Evolutionary conservation across 2,797 vertebrate genomes (phyloP).

Genomic region (Picus viridis): DNA sequence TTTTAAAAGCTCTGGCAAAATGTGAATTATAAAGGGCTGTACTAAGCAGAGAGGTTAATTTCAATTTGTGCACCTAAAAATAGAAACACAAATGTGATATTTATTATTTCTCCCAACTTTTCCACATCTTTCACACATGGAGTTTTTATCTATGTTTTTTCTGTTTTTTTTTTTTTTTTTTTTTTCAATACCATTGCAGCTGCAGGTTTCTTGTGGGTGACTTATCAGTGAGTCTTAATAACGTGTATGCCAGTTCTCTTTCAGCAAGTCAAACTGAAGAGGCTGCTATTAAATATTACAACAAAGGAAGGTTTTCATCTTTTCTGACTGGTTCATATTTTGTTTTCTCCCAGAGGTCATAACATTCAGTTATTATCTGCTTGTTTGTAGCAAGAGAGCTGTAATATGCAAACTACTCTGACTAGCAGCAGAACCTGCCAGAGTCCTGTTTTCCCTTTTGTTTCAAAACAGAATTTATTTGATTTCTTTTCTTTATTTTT

Average conservation of each 20-base stretch:
- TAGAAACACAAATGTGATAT: background rate
- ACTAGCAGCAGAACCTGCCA: background rate
- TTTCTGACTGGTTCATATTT: background rate
- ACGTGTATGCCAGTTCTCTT: background rate
- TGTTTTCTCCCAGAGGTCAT: background rate
- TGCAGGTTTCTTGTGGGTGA: background rate
- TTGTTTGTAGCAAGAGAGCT: background rate
- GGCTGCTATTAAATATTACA: constrained; percentile 19
- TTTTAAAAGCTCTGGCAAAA: background rate
- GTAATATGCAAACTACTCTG: background rate
- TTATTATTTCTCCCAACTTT: background rate
- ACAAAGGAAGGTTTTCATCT: background rate
- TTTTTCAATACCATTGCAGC: background rate
- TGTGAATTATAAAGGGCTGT: background rate
- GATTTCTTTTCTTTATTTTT: background rate
- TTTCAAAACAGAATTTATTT: background rate
- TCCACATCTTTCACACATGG: background rate
- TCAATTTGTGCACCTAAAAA: background rate
- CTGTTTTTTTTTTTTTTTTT: background rate
- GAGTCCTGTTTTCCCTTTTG: background rate
- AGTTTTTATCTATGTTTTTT: background rate
- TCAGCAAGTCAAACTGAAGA: background rate
- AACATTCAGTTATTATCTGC: background rate
- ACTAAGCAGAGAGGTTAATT: background rate
- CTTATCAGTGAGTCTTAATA: background rate